These are phyloP conservation scores for Bolborhynchus lineola DNA, from an alignment of 2,113 vertebrate genomes.

Conservation along the genomic window DNA sequence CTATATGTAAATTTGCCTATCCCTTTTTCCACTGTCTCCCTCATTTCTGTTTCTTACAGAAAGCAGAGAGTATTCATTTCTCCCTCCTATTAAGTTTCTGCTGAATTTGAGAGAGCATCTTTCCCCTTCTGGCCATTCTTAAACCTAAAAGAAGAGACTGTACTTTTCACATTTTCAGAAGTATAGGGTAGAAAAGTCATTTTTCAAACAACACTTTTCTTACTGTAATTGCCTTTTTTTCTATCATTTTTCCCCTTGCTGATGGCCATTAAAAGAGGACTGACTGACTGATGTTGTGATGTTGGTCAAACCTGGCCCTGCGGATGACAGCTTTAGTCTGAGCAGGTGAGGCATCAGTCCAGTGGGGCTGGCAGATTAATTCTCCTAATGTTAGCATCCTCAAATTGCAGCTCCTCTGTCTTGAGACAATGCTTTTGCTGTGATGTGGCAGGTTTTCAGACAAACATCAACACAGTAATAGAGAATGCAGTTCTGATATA, in stretches of 20 bases:
- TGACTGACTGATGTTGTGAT: neutral
- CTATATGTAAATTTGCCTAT: neutral
- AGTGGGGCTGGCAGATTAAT: neutral
- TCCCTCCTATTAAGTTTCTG: neutral
- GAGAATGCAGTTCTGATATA: neutral
- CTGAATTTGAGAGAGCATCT: neutral
- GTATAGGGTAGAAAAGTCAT: neutral
- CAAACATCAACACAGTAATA: neutral
- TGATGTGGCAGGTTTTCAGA: neutral
- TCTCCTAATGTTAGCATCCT: neutral
- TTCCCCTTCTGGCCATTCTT: neutral
- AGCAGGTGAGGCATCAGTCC: neutral
- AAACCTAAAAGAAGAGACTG: neutral
- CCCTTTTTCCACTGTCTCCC: neutral
- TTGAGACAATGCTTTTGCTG: neutral
- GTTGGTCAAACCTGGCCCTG: neutral
- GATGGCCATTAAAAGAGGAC: neutral
- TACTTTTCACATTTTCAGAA: neutral
- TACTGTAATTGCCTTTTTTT: slow-evolving; percentile 33
- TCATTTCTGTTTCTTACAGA: neutral
- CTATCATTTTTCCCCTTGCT: slow-evolving; percentile 25
- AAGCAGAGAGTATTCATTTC: neutral
- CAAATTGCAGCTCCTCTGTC: neutral
- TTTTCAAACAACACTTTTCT: slow-evolving; percentile 36
- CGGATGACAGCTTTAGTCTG: neutral